These are phyloP conservation scores for Paracentrotus lividus DNA, from an alignment of 53 echinoderm and acorn worm genomes.

Conservation along the genomic window DNA sequence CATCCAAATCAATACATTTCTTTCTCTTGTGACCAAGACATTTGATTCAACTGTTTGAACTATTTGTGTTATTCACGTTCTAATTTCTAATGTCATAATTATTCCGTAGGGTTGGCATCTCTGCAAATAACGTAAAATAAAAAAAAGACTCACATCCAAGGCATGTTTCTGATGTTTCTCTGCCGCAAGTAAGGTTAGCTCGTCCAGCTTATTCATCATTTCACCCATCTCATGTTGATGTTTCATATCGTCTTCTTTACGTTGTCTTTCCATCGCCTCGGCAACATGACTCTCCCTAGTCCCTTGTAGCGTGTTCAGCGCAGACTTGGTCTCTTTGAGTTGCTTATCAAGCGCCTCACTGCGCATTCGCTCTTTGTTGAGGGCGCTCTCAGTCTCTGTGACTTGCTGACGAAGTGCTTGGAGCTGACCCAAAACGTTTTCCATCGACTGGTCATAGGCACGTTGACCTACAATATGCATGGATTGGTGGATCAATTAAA, in stretches of 20 bases:
- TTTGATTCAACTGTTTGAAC: too few relatives aligned
- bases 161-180: conserved; percentile 64
- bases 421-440: conserved; percentile 58
- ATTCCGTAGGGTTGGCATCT: too few relatives aligned
- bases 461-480: conserved; percentile 39
- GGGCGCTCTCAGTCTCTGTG: background rate
- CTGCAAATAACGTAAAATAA: background rate
- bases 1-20: too few relatives aligned
- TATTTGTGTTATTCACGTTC: too few relatives aligned
- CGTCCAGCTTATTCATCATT: conserved; percentile 74
- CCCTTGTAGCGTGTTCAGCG: conserved; percentile 54
- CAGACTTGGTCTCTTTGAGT: conserved; percentile 38
- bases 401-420: conserved; percentile 41
- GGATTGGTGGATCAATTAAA: background rate
- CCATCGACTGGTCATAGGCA: conserved; percentile 58
- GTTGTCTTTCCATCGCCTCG: conserved; percentile 63
- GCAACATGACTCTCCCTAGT: conserved; percentile 62
- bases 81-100: too few relatives aligned
- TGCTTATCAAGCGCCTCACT: conserved; percentile 12
- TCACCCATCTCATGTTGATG: conserved; percentile 76
- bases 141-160: conserved; percentile 53
- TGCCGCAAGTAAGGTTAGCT: conserved; percentile 69
- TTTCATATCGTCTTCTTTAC: conserved; percentile 56
- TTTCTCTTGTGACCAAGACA: too few relatives aligned
- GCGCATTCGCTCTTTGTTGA: conserved; percentile 42